Base-by-base conservation (phyloP, 2,888 invertebrate genomes). In the Onchidella celtica region DNA sequence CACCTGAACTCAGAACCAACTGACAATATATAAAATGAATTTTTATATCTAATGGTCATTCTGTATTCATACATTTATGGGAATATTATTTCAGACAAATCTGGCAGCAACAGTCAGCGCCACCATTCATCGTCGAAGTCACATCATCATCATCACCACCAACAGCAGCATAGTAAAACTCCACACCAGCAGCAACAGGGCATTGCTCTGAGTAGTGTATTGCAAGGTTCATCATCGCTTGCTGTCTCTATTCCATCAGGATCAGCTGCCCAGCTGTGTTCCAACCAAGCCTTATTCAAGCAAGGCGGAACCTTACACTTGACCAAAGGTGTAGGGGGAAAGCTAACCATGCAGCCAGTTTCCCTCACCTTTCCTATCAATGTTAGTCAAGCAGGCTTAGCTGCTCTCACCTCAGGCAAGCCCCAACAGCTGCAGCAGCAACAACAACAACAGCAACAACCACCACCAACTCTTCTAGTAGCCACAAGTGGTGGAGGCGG, bases 341-440 rank as follows among this genome's bases (percentile, higher is more conserved):
- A 90, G 79, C 78, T 90, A 61, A 86, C 88, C 34, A 85, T 90
- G 84, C 89, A 89, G 83, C 89, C 90, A 1, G 86, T 89, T 78
- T 89, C 89, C 1, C 80, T 90, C 72, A 89, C 88, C 24, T 87
- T 89, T 76, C 89, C 89, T 0, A 84, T 89, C 65, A 63, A 61
- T n/a, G 83, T 87, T 55, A 85, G 82, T 57, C 87, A 85, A 55
- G 74, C 85, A 55, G 86, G 84, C 32, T 75, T 88, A 21, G 86
- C 86, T 68, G 85, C 82, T 11, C 74, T 85, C 36, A 68, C 79
- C 4, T 72, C 84, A 9, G 38, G 77, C 29, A 74, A 73, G 68
- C 65, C 75, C 6, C 75, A 72, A 3, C 81, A 78, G 24, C 80
- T 87, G 78, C 86, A 84, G 47, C 85, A 83, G 34, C 85, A 85